phyloP scores from a whole-genome alignment of 2,113 vertebrate genomes.

The Bos taurus region DNA sequence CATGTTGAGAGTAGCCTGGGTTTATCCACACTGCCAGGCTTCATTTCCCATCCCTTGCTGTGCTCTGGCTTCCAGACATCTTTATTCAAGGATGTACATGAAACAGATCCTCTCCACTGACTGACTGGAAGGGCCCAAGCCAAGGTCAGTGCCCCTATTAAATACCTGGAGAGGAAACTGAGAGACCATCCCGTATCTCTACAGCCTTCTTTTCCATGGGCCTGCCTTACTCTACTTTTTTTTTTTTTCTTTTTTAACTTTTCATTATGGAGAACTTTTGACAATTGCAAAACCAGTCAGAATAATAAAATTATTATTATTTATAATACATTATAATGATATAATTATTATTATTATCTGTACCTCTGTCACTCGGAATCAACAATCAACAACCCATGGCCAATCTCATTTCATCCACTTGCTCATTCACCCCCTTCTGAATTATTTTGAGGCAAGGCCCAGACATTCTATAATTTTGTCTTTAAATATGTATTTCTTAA shows the following conservation, averaged over 20 bases:
- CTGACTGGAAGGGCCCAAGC: not conserved
- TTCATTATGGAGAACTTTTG: not conserved
- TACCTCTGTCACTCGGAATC: not conserved
- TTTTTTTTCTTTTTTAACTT: not conserved
- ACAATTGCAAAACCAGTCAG: not conserved
- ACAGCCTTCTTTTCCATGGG: not conserved
- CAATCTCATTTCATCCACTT: not conserved
- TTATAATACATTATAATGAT: not conserved
- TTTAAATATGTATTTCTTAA: not conserved
- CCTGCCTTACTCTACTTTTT: not conserved
- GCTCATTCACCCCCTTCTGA: not conserved
- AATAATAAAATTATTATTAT: not conserved
- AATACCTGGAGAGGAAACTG: not conserved
- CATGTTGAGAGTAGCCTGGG: not conserved
- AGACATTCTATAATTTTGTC: not conserved
- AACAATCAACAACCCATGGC: not conserved
- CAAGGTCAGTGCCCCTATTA: not conserved
- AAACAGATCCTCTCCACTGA: not conserved
- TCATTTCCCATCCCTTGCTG: not conserved
- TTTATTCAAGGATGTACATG: not conserved
- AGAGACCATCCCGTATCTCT: not conserved
- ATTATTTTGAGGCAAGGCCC: not conserved
- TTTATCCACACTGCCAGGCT: not conserved
- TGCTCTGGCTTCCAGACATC: not conserved
- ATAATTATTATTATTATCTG: not conserved